A percentile compares a stretch with the other conserved stretches of the same genome.
Evolutionary conservation across 2,797 vertebrate genomes (phyloP).

Genomic region (Trematomus bernacchii): DNA sequence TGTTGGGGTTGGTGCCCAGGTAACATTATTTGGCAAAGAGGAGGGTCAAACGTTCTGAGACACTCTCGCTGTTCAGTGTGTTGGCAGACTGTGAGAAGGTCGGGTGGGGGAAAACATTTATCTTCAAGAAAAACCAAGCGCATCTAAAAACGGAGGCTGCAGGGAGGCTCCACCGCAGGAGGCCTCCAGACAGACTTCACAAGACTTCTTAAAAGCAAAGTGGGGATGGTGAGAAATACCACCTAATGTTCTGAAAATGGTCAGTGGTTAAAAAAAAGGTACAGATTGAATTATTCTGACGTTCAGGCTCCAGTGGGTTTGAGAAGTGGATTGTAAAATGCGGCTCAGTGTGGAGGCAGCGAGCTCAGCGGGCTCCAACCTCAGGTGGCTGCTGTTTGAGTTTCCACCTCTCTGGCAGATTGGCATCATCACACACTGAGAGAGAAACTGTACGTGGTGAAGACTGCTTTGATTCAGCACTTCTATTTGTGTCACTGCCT

Average conservation of each 20-base stretch:
- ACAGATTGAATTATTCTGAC: conserved; percentile 35
- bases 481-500: conserved; percentile 27
- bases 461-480: conserved; percentile 47
- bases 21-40: conserved; percentile 54
- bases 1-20: conserved; percentile 29
- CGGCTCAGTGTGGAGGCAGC: conserved; percentile 39
- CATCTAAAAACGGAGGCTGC: conserved; percentile 32
- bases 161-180: conserved; percentile 35
- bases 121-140: conserved; percentile 22
- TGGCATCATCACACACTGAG: conserved; percentile 44
- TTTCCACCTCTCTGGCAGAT: conserved; percentile 68
- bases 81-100: conserved; percentile 32
- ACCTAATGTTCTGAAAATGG: conserved; percentile 44
- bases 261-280: not conserved
- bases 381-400: conserved; percentile 61
- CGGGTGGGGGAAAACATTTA: not conserved
- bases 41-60: conserved; percentile 69
- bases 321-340: conserved; percentile 42
- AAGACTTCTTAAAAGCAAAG: conserved; percentile 25
- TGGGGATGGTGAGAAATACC: conserved; percentile 54
- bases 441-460: conserved; percentile 11
- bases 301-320: conserved; percentile 34
- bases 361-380: conserved; percentile 35
- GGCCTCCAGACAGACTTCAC: conserved; percentile 61
- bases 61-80: conserved; percentile 28